These are phyloP conservation scores for Silurus glanis DNA, from an alignment of 2,113 vertebrate species.

Conservation along the genomic window DNA sequence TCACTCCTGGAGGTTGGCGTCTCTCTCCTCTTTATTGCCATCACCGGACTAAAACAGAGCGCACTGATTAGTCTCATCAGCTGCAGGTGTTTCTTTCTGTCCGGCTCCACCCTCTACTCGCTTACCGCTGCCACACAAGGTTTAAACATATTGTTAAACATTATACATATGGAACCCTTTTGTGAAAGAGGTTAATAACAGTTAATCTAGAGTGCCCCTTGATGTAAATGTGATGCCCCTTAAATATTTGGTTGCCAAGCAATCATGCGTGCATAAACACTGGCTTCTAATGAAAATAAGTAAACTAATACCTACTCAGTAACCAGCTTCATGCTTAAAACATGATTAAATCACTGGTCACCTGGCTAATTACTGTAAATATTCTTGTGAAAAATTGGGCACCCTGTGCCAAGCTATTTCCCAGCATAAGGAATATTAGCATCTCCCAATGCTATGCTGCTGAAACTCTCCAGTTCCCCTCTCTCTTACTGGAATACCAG, in stretches of 20 bases:
- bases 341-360: not conserved
- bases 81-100: no score
- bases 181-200: not conserved
- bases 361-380: conserved; percentile 9
- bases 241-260: not conserved
- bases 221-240: not conserved
- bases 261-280: not conserved
- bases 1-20: no score
- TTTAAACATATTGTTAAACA: not conserved
- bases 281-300: not conserved
- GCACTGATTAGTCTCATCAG: no score
- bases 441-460: conserved; percentile 12
- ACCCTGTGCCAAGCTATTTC: not conserved
- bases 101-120: no score
- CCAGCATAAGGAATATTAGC: conserved; percentile 1
- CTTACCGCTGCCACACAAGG: no score
- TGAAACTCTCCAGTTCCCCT: conserved; percentile 57
- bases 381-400: conserved; percentile 37
- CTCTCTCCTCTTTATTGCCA: no score
- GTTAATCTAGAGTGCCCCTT: not conserved
- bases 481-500: conserved; percentile 68
- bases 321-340: not conserved
- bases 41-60: no score
- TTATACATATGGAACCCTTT: not conserved
- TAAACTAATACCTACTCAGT: not conserved